Evolutionary conservation across 2,797 vertebrate genomes (phyloP), one percentile per base, ranked within the genome.

Genomic region (Paramormyrops hopkinsi): DNA sequence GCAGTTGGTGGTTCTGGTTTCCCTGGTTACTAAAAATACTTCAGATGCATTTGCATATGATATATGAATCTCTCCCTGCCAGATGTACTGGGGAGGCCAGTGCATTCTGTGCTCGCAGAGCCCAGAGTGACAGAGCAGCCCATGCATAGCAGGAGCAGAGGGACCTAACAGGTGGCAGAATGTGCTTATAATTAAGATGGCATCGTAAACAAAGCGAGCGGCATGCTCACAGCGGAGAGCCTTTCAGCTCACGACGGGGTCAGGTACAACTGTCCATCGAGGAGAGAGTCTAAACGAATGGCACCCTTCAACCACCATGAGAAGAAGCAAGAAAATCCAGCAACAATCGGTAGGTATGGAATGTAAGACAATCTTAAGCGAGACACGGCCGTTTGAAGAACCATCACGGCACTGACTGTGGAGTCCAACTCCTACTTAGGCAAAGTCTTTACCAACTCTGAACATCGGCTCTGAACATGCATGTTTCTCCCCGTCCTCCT

Each of bases 91-190:
- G 50, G 85, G 56, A 56, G 14, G 14, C 85, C 25, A 2, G 29
- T 7, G 8, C 85, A n/a, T 87, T 87, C 51, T 87, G 14, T 59
- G 53, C 85, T 29, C 14, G 3, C 85, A 56, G 50, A 22, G 53
- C 85, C 33, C 1, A 8, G 53, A 87, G 51, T 59, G 29, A 87
- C 51, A 87, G 85, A 11, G 29, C 29, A 37, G 50, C 33, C 85
- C 25, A n/a, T 56, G 29, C 53, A 4, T 25, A 5, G 25, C 51
- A n/a, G 85, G 53, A 59, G 53, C 29, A 19, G 85, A 17, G 53
- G 53, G 53, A 87, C 53, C 29, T 87, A 53, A 41, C 51, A 54
- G 85, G 85, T 87, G 85, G 85, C 85, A 87, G 85, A 87, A 59
- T 59, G 29, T 87, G 85, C 53, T 41, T 51, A 87, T 87, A 44